Base-by-base conservation (phyloP, 1,140 invertebrate species). In the Drosophila novamexicana region DNA sequence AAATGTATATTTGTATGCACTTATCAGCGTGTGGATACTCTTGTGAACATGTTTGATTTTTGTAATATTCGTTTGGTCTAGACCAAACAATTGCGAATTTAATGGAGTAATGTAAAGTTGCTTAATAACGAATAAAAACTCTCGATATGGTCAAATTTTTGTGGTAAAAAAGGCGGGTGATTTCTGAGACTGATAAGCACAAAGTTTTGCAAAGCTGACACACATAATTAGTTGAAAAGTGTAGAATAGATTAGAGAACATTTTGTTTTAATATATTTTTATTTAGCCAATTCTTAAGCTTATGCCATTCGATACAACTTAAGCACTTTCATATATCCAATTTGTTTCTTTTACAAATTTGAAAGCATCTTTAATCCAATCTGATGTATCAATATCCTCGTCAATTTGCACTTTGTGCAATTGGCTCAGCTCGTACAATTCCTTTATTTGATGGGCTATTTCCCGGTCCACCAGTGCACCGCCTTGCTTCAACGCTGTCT, bases 401-500 rank as follows among this genome's bases (percentile, higher is more conserved):
- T 79, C 81, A 12, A 92, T 77, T 54, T 86, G 44, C 0, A 91
- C 73, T n/a, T 82, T 69, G 34, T 73, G 59, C 12, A 16, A 6
- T 1, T 37, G 61, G 53, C 76, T 77, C 1, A 91, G 32, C 12
- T 92, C 85, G 53, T 75, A 79, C 49, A 92, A 53, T 71, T 92
- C 91, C 47, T 58, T 78, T 1, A 92, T 6, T 50, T 92, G 89
- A 57, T 90, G 75, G 0, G 91, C 63, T 9, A 92, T 9, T 52
- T 92, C 91, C 6, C 69, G 71, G 59, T 92, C 74, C 7, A 79
- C 69, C 6, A 80, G 7, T 39, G 85, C 85, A 1, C 91, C 91
- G 4, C 91, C 91, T 40, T 67, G 64, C 0, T 16, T 39, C 56
- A 75, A 42, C 0, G 53, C 34, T 0, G 58, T 58, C 7, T 80